A percentile compares a stretch with the other conserved stretches of the same genome.
phyloP scores from a whole-genome alignment of 2,888 invertebrate species.

The Aproaerema taeniolella region DNA sequence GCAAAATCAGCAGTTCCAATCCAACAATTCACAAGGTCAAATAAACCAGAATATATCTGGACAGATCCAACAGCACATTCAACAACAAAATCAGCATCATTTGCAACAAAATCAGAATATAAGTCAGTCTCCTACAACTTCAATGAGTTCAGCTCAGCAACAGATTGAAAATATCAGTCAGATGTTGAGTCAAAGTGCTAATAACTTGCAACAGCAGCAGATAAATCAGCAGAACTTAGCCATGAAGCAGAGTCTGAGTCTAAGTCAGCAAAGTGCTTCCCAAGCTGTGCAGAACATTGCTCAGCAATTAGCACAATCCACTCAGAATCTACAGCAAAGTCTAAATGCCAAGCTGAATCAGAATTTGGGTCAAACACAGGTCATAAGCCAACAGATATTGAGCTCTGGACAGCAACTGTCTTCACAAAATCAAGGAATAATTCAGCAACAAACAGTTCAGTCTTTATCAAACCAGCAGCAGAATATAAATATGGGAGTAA shows the following conservation, averaged over 20 bases:
- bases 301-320: slow-evolving; percentile 64
- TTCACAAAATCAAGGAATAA: slow-evolving; percentile 54
- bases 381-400: slow-evolving; percentile 61
- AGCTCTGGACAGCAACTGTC: slow-evolving; percentile 70
- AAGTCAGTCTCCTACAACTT: slow-evolving; percentile 48
- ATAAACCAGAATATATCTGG: slow-evolving; percentile 58
- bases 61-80: slow-evolving; percentile 65
- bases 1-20: slow-evolving; percentile 56
- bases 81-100: slow-evolving; percentile 56
- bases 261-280: slow-evolving; percentile 61
- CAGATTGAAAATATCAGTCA: slow-evolving; percentile 80
- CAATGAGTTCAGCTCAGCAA: slow-evolving; percentile 79
- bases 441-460: slow-evolving; percentile 67
- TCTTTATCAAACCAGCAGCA: slow-evolving; percentile 62
- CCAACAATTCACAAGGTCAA: slow-evolving; percentile 59
- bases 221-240: slow-evolving; percentile 62
- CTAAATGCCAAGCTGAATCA: slow-evolving; percentile 68
- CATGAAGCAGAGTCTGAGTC: slow-evolving; percentile 60
- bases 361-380: slow-evolving; percentile 59
- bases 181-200: slow-evolving; percentile 70
- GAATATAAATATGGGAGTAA: slow-evolving; percentile 65
- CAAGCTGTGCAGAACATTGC: slow-evolving; percentile 69
- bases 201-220: slow-evolving; percentile 65
- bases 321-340: slow-evolving; percentile 55
- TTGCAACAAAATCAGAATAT: slow-evolving; percentile 56